Percentiles rank a stretch among this genome's conserved stretches.
These are phyloP conservation scores for Fukomys damarensis DNA, from an alignment of 2,113 vertebrate genomes.

Conservation along the genomic window DNA sequence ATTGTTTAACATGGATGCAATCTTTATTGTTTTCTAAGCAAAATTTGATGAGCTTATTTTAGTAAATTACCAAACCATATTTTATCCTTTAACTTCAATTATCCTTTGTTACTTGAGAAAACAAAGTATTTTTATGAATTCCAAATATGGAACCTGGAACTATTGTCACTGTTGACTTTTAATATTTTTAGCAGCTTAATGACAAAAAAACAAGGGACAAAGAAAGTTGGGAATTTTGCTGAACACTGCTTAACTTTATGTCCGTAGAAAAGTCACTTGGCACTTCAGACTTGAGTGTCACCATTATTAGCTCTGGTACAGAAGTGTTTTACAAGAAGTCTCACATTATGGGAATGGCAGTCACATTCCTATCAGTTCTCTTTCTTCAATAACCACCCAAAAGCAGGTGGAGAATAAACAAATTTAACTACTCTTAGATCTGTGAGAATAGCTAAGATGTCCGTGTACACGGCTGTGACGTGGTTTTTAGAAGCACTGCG, in stretches of 20 bases:
- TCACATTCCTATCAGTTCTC: background rate
- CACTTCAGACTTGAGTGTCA: background rate
- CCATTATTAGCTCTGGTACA: background rate
- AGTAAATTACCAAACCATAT: background rate
- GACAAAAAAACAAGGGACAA: background rate
- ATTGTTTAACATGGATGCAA: background rate
- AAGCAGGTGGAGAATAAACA: background rate
- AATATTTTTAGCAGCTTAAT: background rate
- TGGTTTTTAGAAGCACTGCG: background rate
- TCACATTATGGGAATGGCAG: background rate
- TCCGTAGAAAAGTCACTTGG: conserved; percentile 6
- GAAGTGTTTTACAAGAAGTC: background rate
- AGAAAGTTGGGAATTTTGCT: background rate
- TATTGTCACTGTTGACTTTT: background rate
- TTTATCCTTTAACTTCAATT: conserved; percentile 12
- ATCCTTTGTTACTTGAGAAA: background rate
- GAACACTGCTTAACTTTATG: background rate
- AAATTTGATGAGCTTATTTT: background rate
- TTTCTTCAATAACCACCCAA: background rate
- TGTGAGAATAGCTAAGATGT: background rate
- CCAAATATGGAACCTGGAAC: background rate
- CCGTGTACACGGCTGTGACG: background rate
- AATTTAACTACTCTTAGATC: background rate
- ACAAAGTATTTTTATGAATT: background rate
- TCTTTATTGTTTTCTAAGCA: conserved; percentile 13